These are phyloP conservation scores for Synanthedon tipuliformis DNA, from an alignment of 2,888 invertebrate species.

Conservation along the genomic window DNA sequence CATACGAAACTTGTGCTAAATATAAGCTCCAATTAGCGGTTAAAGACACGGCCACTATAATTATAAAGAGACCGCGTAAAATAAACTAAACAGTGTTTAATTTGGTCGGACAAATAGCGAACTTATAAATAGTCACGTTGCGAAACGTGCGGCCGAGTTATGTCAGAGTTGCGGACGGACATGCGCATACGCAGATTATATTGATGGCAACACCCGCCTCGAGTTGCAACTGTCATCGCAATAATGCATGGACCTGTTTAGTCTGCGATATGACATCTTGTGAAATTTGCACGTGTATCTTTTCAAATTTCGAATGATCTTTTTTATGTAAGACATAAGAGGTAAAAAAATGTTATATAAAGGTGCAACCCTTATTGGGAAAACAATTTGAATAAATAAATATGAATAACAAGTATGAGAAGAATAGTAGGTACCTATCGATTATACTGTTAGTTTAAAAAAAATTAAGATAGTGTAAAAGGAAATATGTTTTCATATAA, in stretches of 20 bases:
- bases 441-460: too few relatives aligned
- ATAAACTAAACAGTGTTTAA: slow-evolving; percentile 51
- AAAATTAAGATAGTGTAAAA: not conserved
- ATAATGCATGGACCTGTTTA: slow-evolving; percentile 1
- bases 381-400: too few relatives aligned
- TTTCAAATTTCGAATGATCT: too few relatives aligned
- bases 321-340: too few relatives aligned
- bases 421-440: too few relatives aligned
- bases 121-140: slow-evolving; percentile 55
- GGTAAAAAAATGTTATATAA: too few relatives aligned
- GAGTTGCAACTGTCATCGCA: slow-evolving; percentile 3
- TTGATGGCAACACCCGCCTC: not conserved
- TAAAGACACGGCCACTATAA: slow-evolving; percentile 58
- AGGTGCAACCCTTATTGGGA: too few relatives aligned
- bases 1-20: not conserved
- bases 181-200: not conserved
- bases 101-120: slow-evolving; percentile 45
- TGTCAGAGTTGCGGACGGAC: slow-evolving; percentile 33
- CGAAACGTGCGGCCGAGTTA: slow-evolving; percentile 65
- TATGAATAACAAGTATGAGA: too few relatives aligned
- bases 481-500: too few relatives aligned
- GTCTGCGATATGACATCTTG: not conserved
- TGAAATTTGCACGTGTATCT: too few relatives aligned
- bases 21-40: slow-evolving; percentile 55
- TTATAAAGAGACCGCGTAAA: slow-evolving; percentile 40